Conservation (phyloP, 2,888 invertebrate genomes). For the Cantharis rustica region DNA sequence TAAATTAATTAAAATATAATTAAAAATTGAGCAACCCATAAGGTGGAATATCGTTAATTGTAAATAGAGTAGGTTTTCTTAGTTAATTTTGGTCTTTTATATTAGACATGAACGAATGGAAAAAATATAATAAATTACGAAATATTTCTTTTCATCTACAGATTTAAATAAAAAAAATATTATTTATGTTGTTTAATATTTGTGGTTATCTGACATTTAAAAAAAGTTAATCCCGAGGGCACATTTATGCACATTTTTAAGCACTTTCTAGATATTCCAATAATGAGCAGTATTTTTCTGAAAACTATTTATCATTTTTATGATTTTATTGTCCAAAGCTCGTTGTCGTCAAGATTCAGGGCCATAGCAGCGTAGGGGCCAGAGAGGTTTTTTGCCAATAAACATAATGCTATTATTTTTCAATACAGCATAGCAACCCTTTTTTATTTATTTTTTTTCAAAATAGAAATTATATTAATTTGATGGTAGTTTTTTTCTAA, state of each 20-base stretch:
- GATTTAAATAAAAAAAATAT: neutral
- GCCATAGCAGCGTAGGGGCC: neutral
- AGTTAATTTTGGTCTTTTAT: neutral
- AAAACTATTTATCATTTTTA: neutral
- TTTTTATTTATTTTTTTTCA: neutral
- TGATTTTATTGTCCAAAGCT: neutral
- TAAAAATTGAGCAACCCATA: neutral
- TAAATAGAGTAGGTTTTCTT: neutral
- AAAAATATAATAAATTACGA: neutral
- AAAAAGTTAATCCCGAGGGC: neutral
- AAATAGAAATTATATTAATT: no score
- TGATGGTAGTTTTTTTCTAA: neutral
- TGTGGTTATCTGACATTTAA: neutral
- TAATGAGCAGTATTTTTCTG: neutral
- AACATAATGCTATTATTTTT: no score
- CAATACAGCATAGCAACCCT: neutral
- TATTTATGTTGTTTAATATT: neutral
- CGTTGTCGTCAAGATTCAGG: neutral
- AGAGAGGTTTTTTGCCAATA: neutral
- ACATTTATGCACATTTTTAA: neutral
- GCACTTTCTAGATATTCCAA: neutral
- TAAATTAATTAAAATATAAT: conserved; percentile 2
- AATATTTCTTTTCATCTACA: neutral
- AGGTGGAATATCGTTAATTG: neutral
- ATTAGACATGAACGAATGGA: neutral